Conservation (phyloP, 2,797 vertebrate genomes). For the Octomys mimax region DNA sequence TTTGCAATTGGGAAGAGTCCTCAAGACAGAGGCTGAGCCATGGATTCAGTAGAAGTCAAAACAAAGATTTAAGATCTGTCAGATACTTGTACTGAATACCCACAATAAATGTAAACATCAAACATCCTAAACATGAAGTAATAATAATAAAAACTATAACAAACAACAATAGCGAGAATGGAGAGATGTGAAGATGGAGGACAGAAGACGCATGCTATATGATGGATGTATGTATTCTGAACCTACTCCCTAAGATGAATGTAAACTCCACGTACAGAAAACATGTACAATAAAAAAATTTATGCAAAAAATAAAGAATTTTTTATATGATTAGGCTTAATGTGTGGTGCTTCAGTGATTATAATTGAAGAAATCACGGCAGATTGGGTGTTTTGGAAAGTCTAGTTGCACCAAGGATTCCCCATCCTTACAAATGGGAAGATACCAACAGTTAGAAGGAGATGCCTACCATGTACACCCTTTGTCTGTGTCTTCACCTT, state of each 20-base stretch:
- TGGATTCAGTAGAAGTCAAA: neutral
- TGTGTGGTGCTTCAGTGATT: neutral
- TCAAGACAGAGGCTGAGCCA: neutral
- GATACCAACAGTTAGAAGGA: neutral
- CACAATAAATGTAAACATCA: neutral
- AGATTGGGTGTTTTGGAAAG: neutral
- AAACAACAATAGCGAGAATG: neutral
- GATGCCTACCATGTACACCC: rapidly evolving
- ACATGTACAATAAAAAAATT: neutral
- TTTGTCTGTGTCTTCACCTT: neutral
- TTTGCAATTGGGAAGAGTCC: neutral
- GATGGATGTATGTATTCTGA: too few relatives aligned
- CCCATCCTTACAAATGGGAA: neutral
- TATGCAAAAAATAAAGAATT: neutral
- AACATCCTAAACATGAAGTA: neutral
- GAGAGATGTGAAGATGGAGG: neutral
- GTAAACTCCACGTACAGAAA: neutral
- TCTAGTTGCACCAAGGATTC: neutral
- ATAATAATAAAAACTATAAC: neutral
- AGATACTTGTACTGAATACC: neutral
- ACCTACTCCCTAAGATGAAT: neutral
- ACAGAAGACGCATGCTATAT: too few relatives aligned
- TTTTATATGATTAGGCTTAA: neutral
- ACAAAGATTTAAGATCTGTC: neutral
- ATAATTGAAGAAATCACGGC: neutral